A percentile compares a stretch with the other conserved stretches of the same genome.
Evolutionary conservation across 2,113 vertebrate species (phyloP).

Genomic region (Synodontis membranacea): DNA sequence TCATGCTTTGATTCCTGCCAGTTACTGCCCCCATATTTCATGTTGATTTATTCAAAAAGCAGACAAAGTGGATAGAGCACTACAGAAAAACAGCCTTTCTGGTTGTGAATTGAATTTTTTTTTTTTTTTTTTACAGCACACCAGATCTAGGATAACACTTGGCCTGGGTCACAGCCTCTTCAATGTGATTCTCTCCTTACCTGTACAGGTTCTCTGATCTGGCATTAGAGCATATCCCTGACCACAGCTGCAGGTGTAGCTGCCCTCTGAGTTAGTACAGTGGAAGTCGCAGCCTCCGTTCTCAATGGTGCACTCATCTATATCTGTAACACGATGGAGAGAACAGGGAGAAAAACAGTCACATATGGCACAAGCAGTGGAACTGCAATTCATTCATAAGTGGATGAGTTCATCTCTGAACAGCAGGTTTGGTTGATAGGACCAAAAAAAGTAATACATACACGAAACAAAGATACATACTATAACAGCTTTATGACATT

Average conservation of each 20-base stretch:
- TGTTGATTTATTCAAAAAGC: neutral
- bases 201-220: slow-evolving; percentile 61
- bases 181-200: slow-evolving; percentile 31
- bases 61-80: neutral
- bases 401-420: neutral
- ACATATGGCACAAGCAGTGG: neutral
- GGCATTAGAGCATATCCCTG: slow-evolving; percentile 58
- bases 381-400: neutral
- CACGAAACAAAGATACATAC: neutral
- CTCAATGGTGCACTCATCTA: slow-evolving; percentile 64
- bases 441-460: too few species aligned
- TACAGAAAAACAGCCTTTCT: neutral
- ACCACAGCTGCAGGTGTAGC: slow-evolving; percentile 61
- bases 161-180: neutral
- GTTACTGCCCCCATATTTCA: slow-evolving; percentile 9
- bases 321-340: slow-evolving; percentile 48
- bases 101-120: neutral
- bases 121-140: neutral
- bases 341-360: neutral
- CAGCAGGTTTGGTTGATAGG: neutral
- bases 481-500: neutral
- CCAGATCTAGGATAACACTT: neutral
- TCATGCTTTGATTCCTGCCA: neutral
- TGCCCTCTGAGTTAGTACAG: slow-evolving; percentile 63
- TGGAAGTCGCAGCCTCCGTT: slow-evolving; percentile 63